Base-by-base conservation (phyloP, 2,797 vertebrate genomes). In the Poeciliopsis gracilis region DNA sequence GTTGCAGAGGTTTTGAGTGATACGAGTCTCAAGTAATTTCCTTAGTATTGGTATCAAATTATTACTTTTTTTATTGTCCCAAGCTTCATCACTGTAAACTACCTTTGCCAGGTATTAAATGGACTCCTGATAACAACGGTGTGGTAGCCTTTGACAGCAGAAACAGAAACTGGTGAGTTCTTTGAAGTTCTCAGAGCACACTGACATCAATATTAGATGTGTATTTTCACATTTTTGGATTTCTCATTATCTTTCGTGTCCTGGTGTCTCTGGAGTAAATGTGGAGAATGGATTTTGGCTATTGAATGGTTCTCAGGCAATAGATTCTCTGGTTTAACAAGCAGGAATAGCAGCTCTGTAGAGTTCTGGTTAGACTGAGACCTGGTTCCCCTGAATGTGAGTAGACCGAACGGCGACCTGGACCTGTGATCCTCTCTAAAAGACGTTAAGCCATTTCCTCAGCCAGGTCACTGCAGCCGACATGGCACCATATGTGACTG, bases 111-210 rank as follows among this genome's bases (percentile, higher is more conserved):
- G 98, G 98, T 70, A 98, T 99, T 88, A 99, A 97, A 91, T 99
- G 98, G 98, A 95, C 95, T 3, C 97, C 98, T 43, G 98, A 99
- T 88, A 87, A 97, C 41, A 99, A 99, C 0, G 98, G 98, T 41
- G 98, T 99, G 80, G 97, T 98, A 45, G 94, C 97, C 10, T 99
- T 98, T 0, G 98, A 99, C 93, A 98, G 98, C 94, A 95, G 98
- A 78, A 99, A 99, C 92, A 95, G 98, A 38, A 98, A 98, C 92
- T 99, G 98, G 98, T 99, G 87, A 97, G 97, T 85, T 74, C 77
- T 25, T 10, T 55, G 10, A 33, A 41, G 25, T 57, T n/a, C 6
- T 15, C 2, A 51, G 16, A 45, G 11, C 2, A 33, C 18, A 46
- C 28, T 6, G 43, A 46, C 36, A 23, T 36, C 4, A 69, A n/a